Base-by-base conservation (phyloP, 2,888 invertebrate genomes). In the Pollenia angustigena region DNA sequence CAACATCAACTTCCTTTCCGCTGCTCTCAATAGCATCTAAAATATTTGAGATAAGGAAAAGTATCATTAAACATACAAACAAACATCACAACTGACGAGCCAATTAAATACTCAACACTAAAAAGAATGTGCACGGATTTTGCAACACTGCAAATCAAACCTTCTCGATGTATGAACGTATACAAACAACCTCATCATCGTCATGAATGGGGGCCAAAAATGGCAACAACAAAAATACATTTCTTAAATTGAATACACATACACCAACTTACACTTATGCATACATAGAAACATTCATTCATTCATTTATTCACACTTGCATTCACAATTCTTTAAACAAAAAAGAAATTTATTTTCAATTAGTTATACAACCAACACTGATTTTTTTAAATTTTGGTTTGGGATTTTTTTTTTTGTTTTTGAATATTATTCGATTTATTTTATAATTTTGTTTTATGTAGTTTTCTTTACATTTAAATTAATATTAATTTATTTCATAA, bases 341-440 rank as follows among this genome's bases (percentile, higher is more conserved):
- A 32, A 32, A 32, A 0, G 32, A 32, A 32, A 32, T 32, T 48
- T 44, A 68, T 60, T 50, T 50, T 44, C 46, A 83, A 71, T 71
- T 52, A 64, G 83, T 83, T 83, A 83, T 71, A 84, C 83, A 85
- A 80, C 79, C 83, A 85, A 80, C 79, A 68, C 46, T 68, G 7
- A 56, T 52, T 52, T 44, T 62, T 64, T 56, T 64, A 9, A 50
- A 48, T 44, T 68, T 66, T 46, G n/a, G n/a, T 64, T 72, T 72
- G 69, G 16, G 68, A 11, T 56, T 44, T 32, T 68, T 68, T 14
- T 50, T 54, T 44, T 68, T 14, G 44, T 54, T 44, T 56, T 74
- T 74, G 58, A 52, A 54, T 74, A 50, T 72, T 86, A 75, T 75
- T 64, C 32, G 32, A 32, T 69, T 82, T 75, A 58, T 71, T 60